Evolutionary conservation across 2,797 vertebrate species (phyloP), one percentile per base, ranked within the genome.

Genomic region (Pygocentrus nattereri): DNA sequence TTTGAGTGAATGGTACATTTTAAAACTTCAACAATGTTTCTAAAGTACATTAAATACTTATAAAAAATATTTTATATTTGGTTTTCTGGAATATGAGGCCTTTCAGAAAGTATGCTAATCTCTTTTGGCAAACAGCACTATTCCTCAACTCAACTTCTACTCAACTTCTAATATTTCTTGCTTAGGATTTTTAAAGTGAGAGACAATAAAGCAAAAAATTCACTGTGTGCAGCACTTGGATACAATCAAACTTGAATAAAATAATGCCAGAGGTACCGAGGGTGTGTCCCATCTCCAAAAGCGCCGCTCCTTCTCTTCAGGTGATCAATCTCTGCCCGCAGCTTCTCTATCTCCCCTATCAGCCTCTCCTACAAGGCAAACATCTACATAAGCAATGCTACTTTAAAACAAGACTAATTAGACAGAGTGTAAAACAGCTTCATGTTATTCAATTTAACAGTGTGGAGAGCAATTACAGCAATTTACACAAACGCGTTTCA

Each of bases 331-430:
- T 99, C 98, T 67, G 96, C 91, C 85, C 97, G 94, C 86, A 99
- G 90, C 84, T 98, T 99, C 87, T 99, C 97, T 5, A 98, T 98
- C 93, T 99, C 98, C 0, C 97, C 96, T 0, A 97, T 97, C 84
- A 99, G 90, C 38, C 97, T 95, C 83, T 97, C 96, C 98, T 99
- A 89, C 85, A 0, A 68, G 80, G 30, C 70, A 38, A 10, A 21
- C 15, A 23, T 54, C 3, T 16, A 62, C 30, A 73, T 30, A 34
- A 2, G 30, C 25, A 44, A 30, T 8, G 56, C 13, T 12, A 4
- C 4, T 61, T 38, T 13, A 23, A 31, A 44, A 50, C 67, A 62
- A 31, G 15, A 38, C 7, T 0, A 21, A 49, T 50, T 23, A 50
- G 62, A 44, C 1, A 49, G 25, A 2, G 25, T 34, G 25, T 78